Percentiles rank a stretch among this genome's conserved stretches.
These are phyloP conservation scores for Dioctria linearis DNA, from an alignment of 2,888 invertebrate genomes.

Conservation along the genomic window DNA sequence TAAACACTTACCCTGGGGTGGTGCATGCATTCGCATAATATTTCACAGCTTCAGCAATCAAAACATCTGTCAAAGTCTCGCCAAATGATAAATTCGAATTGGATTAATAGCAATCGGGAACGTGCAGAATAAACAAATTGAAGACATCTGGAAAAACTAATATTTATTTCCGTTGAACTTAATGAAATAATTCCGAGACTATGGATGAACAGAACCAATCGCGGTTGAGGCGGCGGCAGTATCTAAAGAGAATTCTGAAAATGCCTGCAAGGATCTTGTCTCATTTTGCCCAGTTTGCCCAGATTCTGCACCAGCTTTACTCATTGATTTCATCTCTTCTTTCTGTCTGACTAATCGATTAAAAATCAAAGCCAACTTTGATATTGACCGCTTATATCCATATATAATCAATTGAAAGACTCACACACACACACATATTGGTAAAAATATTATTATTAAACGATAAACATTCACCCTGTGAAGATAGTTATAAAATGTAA, in stretches of 20 bases:
- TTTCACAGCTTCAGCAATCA: slow-evolving; percentile 45
- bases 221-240: background rate
- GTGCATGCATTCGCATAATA: slow-evolving; percentile 42
- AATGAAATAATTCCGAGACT: slow-evolving; percentile 39
- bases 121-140: slow-evolving; percentile 26
- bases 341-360: slow-evolving; percentile 61
- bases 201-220: background rate
- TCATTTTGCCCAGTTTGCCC: background rate
- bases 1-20: slow-evolving; percentile 38
- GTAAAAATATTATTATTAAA: slow-evolving; percentile 30
- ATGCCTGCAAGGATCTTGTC: slow-evolving; percentile 43
- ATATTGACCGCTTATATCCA: slow-evolving; percentile 57
- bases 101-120: slow-evolving; percentile 7
- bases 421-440: slow-evolving; percentile 50
- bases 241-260: slow-evolving; percentile 33
- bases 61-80: slow-evolving; percentile 50
- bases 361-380: slow-evolving; percentile 61
- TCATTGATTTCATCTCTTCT: slow-evolving; percentile 48
- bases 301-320: background rate
- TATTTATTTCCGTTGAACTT: slow-evolving; percentile 30
- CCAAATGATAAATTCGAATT: slow-evolving; percentile 41
- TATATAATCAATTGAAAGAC: slow-evolving; percentile 33
- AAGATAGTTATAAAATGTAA: background rate
- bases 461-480: slow-evolving; percentile 15
- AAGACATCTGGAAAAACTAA: slow-evolving; percentile 51